phyloP scores from a whole-genome alignment of 2,888 invertebrate species.

The Zeuzera pyrina region DNA sequence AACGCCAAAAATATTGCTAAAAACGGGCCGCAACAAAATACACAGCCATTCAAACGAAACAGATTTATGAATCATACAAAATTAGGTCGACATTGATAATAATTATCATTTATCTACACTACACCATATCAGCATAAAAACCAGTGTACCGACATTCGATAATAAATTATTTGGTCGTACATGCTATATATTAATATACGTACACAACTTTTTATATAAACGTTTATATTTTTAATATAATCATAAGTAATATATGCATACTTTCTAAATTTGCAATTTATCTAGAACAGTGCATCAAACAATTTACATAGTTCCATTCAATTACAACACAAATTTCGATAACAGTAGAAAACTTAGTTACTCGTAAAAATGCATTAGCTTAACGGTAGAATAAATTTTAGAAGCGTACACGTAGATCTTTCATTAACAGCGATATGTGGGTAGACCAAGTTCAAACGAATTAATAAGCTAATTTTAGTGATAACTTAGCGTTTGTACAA shows the following conservation, averaged over 20 bases:
- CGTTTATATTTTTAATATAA: slow-evolving; percentile 37
- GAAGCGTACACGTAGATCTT: too few species aligned
- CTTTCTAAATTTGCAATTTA: slow-evolving; percentile 34
- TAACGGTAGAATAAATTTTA: background rate
- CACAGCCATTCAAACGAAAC: slow-evolving; percentile 31
- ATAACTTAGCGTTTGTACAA: background rate
- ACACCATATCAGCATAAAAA: slow-evolving; percentile 24
- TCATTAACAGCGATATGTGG: slow-evolving; percentile 1
- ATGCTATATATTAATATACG: slow-evolving; percentile 36
- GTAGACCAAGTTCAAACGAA: background rate
- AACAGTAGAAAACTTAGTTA: background rate
- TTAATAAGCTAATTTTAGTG: background rate
- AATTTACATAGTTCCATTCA: slow-evolving; percentile 14
- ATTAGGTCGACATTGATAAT: slow-evolving; percentile 37
- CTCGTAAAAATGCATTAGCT: background rate
- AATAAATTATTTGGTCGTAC: slow-evolving; percentile 47
- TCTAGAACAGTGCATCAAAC: slow-evolving; percentile 42
- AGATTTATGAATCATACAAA: slow-evolving; percentile 18
- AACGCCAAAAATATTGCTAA: background rate
- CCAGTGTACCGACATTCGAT: slow-evolving; percentile 26
- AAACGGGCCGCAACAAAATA: slow-evolving; percentile 19
- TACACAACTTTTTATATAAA: slow-evolving; percentile 50
- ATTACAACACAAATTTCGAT: background rate
- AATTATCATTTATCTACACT: slow-evolving; percentile 36
- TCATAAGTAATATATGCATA: slow-evolving; percentile 32